Base-by-base conservation (phyloP, 1,140 invertebrate species). In the Metaphire vulgaris region DNA sequence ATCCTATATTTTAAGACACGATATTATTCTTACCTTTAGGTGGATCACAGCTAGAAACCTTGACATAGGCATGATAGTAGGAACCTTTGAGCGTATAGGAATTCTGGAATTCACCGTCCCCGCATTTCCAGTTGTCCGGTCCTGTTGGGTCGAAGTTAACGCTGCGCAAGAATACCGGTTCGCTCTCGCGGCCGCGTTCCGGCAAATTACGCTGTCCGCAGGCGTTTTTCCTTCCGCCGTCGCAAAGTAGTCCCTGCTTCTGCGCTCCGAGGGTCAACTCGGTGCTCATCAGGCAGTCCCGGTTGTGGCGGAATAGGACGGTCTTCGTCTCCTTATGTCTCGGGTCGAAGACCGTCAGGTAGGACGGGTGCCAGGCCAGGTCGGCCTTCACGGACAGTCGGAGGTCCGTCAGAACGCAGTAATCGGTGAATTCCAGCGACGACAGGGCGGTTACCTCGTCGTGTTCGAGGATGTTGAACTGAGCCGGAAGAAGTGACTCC, bases 41-140 rank as follows among this genome's bases (percentile, higher is more conserved):
- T 21, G 56, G 31, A 2, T 31, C 31, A 33, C 77, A 78, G 21
- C 6, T 64, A 21, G 73, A 33, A 28, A 78, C 32, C 67, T 78
- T 78, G 33, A 78, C 74, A 69, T 75, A 78, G 21, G 65, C 77
- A 32, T 78, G 72, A 30, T 78, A 78, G 33, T 78, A 78, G n/a
- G 77, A 74, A 2, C 77, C 77, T 16, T 71, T 41, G 67, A 78
- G 33, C 2, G 73, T 69, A 68, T 78, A 78, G 64, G 73, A 65
- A 31, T 74, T 75, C 29, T 33, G 74, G 26, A 68, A 33, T 15
- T 56, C 68, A 29, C 31, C 28, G 15, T 28, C 29, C 31, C 28
- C 26, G 56, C 77, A 78, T 16, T 26, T 31, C 73, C 68, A 70
- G 29, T 65, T 68, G 31, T 75, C 74, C 12, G 64, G 1, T 6